Evolutionary conservation across 1,140 invertebrate species (phyloP), one percentile per base, ranked within the genome.

Genomic region (Nephotettix cincticeps): DNA sequence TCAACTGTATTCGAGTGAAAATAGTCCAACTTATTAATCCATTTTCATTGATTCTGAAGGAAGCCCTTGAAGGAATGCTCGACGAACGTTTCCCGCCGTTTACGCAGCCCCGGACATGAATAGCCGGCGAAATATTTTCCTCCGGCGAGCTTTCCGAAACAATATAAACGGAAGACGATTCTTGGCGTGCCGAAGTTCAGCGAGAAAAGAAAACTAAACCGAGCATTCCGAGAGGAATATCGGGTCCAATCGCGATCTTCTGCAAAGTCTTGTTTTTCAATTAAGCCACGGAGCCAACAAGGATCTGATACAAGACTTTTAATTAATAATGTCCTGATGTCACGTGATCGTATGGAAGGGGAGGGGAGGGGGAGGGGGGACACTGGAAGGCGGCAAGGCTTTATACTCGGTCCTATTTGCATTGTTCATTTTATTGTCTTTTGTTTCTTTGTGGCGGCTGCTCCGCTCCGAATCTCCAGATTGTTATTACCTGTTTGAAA

Each of bases 371-470:
- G 21, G 47, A 54, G 47, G 6, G 40, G 47, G 47, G n/a, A n/a
- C n/a, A n/a, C n/a, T n/a, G n/a, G n/a, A n/a, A n/a, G 19, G 6
- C 47, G 47, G 47, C 47, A 4, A 6, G 47, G 13, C 47, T 54
- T 54, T 54, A 21, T 21, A 4, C 47, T 54, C 21, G n/a, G 56
- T 9, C 27, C 25, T 61, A 61, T 61, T 61, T 61, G 56, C 56
- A 61, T 61, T 61, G 56, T 25, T 27, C 56, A 61, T 61, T 61
- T 61, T 61, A 61, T 61, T 61, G 56, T 23, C 56, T 61, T 61
- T 61, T 61, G 56, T 61, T 27, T 11, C 56, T 14, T 13, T 28
- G 56, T 61, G 23, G 23, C 28, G 56, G 4, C 13, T 4, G 27
- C 13, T 19, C 47, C 6, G 9, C 11, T 14, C 47, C 6, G 47